phyloP scores from a whole-genome alignment of 2,888 invertebrate genomes.

The Calephelis perditalis region DNA sequence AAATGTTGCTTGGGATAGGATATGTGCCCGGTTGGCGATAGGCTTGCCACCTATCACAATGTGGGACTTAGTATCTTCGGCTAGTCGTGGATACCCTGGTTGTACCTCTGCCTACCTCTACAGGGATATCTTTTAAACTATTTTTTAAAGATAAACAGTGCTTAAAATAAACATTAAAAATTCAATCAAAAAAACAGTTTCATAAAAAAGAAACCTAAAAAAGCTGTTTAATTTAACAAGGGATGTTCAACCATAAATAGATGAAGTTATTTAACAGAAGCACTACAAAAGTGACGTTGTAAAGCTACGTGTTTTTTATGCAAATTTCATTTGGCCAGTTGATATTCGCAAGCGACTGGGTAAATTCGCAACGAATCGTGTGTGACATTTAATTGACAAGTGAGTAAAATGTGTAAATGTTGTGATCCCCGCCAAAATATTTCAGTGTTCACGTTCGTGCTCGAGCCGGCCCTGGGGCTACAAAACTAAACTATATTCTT shows the following conservation, averaged over 20 bases:
- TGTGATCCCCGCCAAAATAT: slow-evolving; percentile 49
- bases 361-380: slow-evolving; percentile 65
- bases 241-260: background rate
- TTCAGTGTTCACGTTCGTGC: slow-evolving; percentile 37
- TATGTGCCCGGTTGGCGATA: too few relatives aligned
- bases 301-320: slow-evolving; percentile 61
- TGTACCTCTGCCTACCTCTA: too few relatives aligned
- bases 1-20: too few relatives aligned
- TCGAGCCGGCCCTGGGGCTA: slow-evolving; percentile 13
- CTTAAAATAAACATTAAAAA: too few relatives aligned
- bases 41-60: too few relatives aligned
- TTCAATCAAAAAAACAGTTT: too few relatives aligned
- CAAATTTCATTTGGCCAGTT: slow-evolving; percentile 66
- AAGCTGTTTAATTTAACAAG: too few relatives aligned
- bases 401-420: slow-evolving; percentile 63
- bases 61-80: too few relatives aligned
- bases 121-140: too few relatives aligned
- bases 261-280: slow-evolving; percentile 22
- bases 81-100: too few relatives aligned
- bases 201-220: too few relatives aligned
- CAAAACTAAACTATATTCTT: background rate
- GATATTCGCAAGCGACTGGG: slow-evolving; percentile 62
- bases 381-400: slow-evolving; percentile 72
- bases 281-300: slow-evolving; percentile 33
- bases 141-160: too few relatives aligned